phyloP scores from a whole-genome alignment of 2,797 vertebrate genomes.

The Acridotheres tristis region DNA sequence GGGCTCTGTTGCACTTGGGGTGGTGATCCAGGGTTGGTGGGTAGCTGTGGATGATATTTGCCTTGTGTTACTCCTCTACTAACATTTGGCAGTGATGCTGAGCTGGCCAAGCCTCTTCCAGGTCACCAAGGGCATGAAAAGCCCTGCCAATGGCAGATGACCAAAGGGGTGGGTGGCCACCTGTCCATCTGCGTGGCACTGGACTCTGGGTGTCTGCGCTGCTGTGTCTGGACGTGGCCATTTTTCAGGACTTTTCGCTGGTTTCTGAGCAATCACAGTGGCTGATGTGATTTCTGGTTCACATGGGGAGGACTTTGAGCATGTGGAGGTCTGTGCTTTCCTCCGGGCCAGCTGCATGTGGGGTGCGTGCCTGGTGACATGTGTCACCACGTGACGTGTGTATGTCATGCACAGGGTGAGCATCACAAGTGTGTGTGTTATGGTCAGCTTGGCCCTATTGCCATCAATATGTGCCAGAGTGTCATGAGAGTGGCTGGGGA shows the following conservation, averaged over 20 bases:
- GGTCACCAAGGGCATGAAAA: rapidly evolving
- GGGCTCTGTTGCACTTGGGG: slow-evolving; percentile 16
- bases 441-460: rapidly evolving
- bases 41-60: not conserved
- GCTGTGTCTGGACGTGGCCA: rapidly evolving
- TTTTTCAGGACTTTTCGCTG: not conserved
- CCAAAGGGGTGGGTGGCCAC: rapidly evolving
- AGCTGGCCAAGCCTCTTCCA: not conserved
- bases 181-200: rapidly evolving
- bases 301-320: not conserved
- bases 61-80: rapidly evolving
- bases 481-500: not conserved
- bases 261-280: not conserved
- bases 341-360: rapidly evolving
- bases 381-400: no score
- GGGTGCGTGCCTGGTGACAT: rapidly evolving
- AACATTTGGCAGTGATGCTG: not conserved
- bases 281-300: not conserved
- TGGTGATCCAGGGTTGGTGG: not conserved
- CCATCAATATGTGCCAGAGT: rapidly evolving
- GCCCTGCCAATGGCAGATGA: rapidly evolving
- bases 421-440: rapidly evolving
- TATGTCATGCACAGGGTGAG: rapidly evolving
- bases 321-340: not conserved
- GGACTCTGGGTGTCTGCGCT: rapidly evolving